phyloP scores from a whole-genome alignment of 92 coral and sea anemone species.

The Meandrina meandrites region DNA sequence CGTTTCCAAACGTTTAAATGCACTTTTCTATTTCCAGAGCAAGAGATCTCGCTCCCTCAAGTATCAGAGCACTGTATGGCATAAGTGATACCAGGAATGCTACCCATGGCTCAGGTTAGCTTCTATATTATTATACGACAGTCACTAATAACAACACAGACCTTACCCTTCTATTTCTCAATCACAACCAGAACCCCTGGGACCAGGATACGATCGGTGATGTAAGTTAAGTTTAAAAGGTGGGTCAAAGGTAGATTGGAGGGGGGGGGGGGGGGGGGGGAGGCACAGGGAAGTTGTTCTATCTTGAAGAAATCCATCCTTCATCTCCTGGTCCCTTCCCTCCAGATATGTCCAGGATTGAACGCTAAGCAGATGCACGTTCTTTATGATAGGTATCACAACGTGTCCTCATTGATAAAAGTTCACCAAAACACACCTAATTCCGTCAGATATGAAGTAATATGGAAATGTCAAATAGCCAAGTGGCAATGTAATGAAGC shows the following conservation, averaged over 20 bases:
- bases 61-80: constrained; percentile 90
- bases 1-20: too few relatives aligned
- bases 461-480: too few relatives aligned
- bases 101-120: constrained; percentile 91
- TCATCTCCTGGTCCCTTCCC: neutral
- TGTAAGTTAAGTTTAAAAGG: too few relatives aligned
- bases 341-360: too few relatives aligned
- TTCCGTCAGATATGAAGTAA: too few relatives aligned
- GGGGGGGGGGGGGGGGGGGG: neutral
- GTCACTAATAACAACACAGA: neutral
- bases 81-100: constrained; percentile 96
- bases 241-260: neutral
- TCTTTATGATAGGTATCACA: too few relatives aligned
- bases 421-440: too few relatives aligned
- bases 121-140: neutral
- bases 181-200: too few relatives aligned
- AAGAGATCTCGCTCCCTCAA: constrained; percentile 74
- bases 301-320: neutral
- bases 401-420: too few relatives aligned
- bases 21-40: constrained; percentile 56
- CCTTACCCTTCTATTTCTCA: neutral
- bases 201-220: too few relatives aligned
- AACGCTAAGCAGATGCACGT: too few relatives aligned
- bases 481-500: too few relatives aligned
- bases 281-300: neutral